These are phyloP conservation scores for Nephrotoma guestfalica DNA, from an alignment of 2,888 invertebrate genomes.

Conservation along the genomic window DNA sequence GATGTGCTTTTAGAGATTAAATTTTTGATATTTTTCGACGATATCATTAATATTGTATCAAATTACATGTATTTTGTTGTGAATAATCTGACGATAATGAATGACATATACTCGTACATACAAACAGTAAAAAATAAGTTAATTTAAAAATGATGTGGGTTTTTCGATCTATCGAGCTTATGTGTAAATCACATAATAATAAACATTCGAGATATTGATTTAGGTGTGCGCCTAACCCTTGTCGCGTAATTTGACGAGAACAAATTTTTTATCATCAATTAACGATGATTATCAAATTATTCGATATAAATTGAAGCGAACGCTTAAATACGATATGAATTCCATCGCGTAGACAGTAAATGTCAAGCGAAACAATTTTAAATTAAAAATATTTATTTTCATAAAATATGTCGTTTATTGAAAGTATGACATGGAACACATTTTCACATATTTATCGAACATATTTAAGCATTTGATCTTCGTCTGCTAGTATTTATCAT, in stretches of 20 bases:
- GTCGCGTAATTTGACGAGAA: neutral
- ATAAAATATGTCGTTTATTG: neutral
- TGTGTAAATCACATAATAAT: too few species aligned
- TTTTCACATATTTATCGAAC: neutral
- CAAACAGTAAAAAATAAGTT: neutral
- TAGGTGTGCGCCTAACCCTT: neutral
- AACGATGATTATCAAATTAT: neutral
- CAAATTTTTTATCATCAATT: neutral
- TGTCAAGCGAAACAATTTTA: neutral
- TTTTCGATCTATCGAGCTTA: neutral
- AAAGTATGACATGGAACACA: neutral
- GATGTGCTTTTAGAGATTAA: neutral
- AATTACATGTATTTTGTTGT: neutral
- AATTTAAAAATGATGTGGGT: neutral
- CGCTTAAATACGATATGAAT: neutral
- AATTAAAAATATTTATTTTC: neutral
- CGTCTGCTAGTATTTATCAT: neutral
- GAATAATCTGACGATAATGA: neutral
- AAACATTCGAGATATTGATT: neutral
- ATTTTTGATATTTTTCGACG: neutral
- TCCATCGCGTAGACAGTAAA: neutral
- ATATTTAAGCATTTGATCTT: neutral
- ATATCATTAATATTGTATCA: neutral
- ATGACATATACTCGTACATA: neutral
- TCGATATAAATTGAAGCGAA: neutral